These are phyloP conservation scores for Pao palembangensis DNA, from an alignment of 2,113 vertebrate genomes.

Conservation along the genomic window DNA sequence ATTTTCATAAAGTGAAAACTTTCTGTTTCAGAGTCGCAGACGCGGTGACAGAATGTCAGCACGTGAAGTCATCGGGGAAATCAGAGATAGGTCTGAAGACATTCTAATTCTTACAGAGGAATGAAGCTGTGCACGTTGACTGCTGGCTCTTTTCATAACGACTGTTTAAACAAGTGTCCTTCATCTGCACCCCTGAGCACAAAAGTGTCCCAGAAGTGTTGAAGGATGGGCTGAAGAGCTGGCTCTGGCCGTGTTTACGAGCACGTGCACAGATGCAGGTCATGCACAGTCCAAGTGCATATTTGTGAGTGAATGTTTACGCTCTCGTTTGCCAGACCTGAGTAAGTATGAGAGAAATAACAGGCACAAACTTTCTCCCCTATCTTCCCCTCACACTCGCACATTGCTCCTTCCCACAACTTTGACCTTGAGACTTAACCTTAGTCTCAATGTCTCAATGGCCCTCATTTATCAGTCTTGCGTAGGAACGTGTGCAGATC, in stretches of 20 bases:
- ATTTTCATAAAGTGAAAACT: too few relatives aligned
- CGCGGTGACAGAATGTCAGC: too few relatives aligned
- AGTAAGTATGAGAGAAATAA: constrained; percentile 33
- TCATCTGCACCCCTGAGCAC: constrained; percentile 16
- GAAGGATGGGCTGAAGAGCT: constrained; percentile 52
- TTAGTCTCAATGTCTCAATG: neutral
- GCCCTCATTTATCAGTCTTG: too few relatives aligned
- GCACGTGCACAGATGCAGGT: neutral
- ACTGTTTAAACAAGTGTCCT: neutral
- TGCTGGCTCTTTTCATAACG: neutral
- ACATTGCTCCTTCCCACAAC: constrained; percentile 7
- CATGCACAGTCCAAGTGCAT: constrained; percentile 12
- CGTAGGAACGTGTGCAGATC: too few relatives aligned
- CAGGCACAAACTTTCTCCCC: constrained; percentile 14
- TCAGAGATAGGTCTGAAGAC: too few relatives aligned
- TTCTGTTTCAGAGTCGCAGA: too few relatives aligned
- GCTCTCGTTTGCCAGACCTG: constrained; percentile 11
- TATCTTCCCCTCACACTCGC: constrained; percentile 19
- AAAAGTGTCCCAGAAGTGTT: constrained; percentile 9
- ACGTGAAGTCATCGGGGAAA: too few relatives aligned
- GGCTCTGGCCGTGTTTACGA: constrained; percentile 21
- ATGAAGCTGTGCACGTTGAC: too few relatives aligned
- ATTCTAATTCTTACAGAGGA: too few relatives aligned
- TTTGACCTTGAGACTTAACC: constrained; percentile 40
- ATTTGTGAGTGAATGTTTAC: constrained; percentile 22